A percentile compares a stretch with the other conserved stretches of the same genome.
Conservation (phyloP, 2,113 vertebrate genomes). For the Herpailurus yagouaroundi region DNA sequence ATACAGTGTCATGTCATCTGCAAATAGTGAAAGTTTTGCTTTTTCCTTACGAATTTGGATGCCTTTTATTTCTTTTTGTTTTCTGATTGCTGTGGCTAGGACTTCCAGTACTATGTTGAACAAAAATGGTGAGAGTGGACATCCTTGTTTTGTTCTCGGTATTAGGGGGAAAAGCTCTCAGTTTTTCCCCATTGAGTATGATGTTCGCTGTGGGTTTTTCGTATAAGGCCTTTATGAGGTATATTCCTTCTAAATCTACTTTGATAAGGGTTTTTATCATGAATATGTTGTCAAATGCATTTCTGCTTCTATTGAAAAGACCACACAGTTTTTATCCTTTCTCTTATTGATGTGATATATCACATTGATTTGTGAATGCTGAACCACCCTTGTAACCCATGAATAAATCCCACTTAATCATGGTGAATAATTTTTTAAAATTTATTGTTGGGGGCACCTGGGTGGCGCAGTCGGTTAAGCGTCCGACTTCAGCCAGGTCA, state of each 20-base stretch:
- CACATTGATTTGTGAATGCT: not conserved
- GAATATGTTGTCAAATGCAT: not conserved
- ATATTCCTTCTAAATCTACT: not conserved
- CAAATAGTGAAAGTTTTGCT: not conserved
- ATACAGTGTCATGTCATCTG: not conserved
- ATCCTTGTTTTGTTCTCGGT: not conserved
- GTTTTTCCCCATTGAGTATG: not conserved
- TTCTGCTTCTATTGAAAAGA: not conserved
- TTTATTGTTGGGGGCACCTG: not conserved
- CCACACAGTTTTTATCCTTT: not conserved
- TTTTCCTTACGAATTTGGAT: not conserved
- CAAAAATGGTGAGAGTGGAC: not conserved
- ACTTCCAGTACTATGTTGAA: not conserved
- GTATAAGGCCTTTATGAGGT: not conserved
- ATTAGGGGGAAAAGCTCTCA: not conserved
- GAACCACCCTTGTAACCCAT: not conserved
- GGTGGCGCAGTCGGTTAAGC: no score
- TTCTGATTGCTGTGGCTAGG: not conserved
- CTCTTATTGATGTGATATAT: not conserved
- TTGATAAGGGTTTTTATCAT: not conserved
- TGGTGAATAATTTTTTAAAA: not conserved
- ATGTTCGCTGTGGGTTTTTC: not conserved
- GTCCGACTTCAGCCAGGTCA: no score
- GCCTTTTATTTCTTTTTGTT: not conserved
- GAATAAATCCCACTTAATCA: not conserved